phyloP scores from a whole-genome alignment of 2,113 vertebrate species.

The Progne subis region DNA sequence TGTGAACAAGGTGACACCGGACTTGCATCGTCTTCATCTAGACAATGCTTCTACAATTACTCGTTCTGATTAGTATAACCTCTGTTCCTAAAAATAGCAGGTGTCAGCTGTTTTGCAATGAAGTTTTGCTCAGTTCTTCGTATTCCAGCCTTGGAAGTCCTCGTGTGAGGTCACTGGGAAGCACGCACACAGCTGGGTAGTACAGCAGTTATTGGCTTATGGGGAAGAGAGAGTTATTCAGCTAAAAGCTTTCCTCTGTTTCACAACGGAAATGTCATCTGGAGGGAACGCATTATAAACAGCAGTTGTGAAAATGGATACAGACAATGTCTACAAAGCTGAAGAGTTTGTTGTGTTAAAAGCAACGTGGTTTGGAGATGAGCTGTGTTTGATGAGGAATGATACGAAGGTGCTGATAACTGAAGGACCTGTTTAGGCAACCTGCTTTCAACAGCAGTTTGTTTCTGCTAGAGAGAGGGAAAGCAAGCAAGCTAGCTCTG shows the following conservation, averaged over 20 bases:
- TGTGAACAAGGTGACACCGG: not conserved
- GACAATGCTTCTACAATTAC: not conserved
- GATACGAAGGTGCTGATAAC: not conserved
- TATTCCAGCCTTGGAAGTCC: not conserved
- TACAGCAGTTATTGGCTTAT: not conserved
- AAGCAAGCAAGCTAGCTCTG: not conserved
- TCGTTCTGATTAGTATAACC: not conserved
- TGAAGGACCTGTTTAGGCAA: not conserved
- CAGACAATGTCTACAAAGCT: not conserved
- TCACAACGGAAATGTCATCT: not conserved
- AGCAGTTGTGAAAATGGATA: not conserved
- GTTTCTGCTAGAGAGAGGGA: not conserved
- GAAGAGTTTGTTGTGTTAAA: not conserved
- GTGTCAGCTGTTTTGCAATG: not conserved
- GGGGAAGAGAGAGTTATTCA: not conserved
- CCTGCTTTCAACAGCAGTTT: not conserved
- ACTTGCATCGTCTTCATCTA: not conserved
- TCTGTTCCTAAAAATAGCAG: not conserved
- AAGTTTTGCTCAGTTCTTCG: not conserved
- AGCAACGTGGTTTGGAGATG: slow-evolving; percentile 7
- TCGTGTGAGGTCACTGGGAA: not conserved
- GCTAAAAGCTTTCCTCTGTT: slow-evolving; percentile 25
- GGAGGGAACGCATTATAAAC: not conserved
- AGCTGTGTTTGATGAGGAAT: not conserved
- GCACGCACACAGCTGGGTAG: not conserved